These are phyloP conservation scores for Dendropsophus ebraccatus DNA, from an alignment of 2,113 vertebrate species.

Conservation along the genomic window DNA sequence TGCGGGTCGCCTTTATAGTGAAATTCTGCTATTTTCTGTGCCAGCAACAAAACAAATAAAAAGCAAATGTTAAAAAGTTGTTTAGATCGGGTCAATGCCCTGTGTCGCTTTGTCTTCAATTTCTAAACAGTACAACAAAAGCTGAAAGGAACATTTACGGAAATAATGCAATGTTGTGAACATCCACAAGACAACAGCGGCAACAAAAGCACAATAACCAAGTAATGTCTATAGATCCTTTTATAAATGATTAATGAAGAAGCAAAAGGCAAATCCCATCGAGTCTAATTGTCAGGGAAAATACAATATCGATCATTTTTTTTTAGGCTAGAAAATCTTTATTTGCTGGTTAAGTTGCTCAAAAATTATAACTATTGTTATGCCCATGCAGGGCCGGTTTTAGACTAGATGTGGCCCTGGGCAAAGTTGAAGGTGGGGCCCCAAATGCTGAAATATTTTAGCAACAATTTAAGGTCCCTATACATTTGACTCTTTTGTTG, in stretches of 20 bases:
- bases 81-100: not conserved
- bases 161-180: not conserved
- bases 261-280: not conserved
- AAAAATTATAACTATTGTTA: not conserved
- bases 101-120: not conserved
- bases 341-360: not conserved
- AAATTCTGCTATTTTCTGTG: not conserved
- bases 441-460: too few species aligned
- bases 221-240: not conserved
- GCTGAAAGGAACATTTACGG: not conserved
- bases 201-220: not conserved
- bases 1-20: not conserved
- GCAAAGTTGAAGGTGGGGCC: too few species aligned
- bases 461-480: too few species aligned
- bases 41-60: slow-evolving; percentile 3
- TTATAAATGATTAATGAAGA: not conserved
- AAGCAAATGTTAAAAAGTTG: not conserved
- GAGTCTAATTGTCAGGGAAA: not conserved
- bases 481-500: too few species aligned
- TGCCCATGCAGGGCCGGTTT: too few species aligned
- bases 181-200: not conserved
- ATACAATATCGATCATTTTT: not conserved
- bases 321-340: not conserved
- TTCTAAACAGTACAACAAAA: not conserved
- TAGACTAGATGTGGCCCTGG: too few species aligned